Evolutionary conservation across 2,113 vertebrate genomes (phyloP).

Genomic region (Thamnaconus septentrionalis): DNA sequence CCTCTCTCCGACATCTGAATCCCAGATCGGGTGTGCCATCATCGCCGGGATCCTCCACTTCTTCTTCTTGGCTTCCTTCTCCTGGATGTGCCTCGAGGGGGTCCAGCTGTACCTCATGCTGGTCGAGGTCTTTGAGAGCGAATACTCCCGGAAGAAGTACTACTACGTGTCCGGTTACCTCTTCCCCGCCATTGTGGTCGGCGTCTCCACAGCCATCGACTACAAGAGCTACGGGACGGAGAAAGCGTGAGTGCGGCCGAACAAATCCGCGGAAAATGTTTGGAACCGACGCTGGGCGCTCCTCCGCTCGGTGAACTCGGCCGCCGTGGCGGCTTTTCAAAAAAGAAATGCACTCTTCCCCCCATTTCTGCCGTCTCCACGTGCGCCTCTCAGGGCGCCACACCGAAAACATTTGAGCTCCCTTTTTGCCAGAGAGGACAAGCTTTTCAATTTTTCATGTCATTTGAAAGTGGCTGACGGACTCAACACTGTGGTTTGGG

Average conservation of each 20-base stretch:
- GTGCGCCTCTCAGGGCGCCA: conserved; percentile 39
- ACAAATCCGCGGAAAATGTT: conserved; percentile 16
- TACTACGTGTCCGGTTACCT: conserved; percentile 97
- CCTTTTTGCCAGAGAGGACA: conserved; percentile 45
- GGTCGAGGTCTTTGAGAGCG: conserved; percentile 98
- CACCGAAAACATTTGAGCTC: conserved; percentile 55
- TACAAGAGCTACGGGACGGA: conserved; percentile 94
- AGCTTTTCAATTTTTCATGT: conserved; percentile 73
- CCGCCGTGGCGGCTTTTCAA: conserved; percentile 34
- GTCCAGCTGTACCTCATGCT: conserved; percentile 98
- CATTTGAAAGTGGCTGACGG: conserved; percentile 81
- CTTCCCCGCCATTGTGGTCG: conserved; percentile 95
- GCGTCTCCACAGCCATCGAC: conserved; percentile 95
- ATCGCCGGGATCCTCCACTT: conserved; percentile 97
- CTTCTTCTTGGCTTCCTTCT: conserved; percentile 97
- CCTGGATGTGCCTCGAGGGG: conserved; percentile 99
- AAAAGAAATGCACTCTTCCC: not conserved
- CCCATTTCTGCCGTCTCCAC: conserved; percentile 37
- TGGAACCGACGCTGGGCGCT: too few relatives aligned
- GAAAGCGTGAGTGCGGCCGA: conserved; percentile 88
- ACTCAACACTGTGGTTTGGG: conserved; percentile 80
- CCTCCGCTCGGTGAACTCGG: too few relatives aligned
- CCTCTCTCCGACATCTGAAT: not conserved
- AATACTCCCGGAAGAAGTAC: conserved; percentile 98
- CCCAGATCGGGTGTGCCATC: conserved; percentile 92